These are phyloP conservation scores for Agrochola litura DNA, from an alignment of 2,888 invertebrate species.

Conservation along the genomic window DNA sequence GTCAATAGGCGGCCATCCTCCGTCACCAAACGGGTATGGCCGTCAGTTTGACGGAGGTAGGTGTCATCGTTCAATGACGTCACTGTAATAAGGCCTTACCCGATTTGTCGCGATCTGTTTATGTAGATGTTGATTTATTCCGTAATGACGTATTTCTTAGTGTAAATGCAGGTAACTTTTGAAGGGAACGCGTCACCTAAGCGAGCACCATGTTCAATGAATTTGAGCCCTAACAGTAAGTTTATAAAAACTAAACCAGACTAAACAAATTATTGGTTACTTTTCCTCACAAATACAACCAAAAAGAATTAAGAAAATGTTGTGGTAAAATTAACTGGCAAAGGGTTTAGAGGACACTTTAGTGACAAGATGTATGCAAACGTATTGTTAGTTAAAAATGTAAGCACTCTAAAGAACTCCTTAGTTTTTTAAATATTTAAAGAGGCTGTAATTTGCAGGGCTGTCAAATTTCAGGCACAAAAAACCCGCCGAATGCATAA, in stretches of 20 bases:
- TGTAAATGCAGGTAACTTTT: neutral
- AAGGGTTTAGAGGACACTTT: neutral
- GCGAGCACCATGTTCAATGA: neutral
- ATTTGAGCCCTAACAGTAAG: neutral
- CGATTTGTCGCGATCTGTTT: constrained; percentile 49
- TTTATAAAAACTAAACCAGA: neutral
- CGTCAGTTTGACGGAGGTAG: constrained; percentile 54
- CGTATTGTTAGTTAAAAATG: neutral
- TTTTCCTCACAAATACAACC: neutral
- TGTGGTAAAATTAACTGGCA: neutral
- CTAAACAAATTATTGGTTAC: neutral
- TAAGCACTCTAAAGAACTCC: neutral
- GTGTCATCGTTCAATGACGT: constrained; percentile 58
- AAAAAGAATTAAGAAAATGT: neutral
- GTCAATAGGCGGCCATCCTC: constrained; percentile 35
- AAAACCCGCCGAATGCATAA: neutral
- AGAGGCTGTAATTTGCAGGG: neutral
- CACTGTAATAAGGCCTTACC: constrained; percentile 47
- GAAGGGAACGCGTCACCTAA: neutral
- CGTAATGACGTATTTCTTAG: neutral
- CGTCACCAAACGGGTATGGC: constrained; percentile 27
- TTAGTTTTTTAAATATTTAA: neutral
- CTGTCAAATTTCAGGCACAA: neutral
- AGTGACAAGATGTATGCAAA: neutral
- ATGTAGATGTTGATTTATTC: constrained; percentile 9